Evolutionary conservation across 2,113 vertebrate genomes (phyloP).

Genomic region (Mellivora capensis): DNA sequence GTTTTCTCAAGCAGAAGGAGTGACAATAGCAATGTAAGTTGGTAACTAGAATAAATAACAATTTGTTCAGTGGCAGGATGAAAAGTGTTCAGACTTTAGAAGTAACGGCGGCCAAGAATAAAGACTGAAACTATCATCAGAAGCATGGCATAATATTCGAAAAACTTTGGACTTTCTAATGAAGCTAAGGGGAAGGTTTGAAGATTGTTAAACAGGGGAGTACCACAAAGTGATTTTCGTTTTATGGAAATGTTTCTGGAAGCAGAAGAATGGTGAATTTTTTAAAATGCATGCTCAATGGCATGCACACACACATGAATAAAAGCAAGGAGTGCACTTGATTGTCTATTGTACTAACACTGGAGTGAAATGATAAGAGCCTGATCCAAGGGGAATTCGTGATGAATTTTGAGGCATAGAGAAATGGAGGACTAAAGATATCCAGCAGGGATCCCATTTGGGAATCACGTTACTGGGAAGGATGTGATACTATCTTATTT

Average conservation of each 20-base stretch:
- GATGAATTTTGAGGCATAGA: not conserved
- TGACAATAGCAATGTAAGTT: not conserved
- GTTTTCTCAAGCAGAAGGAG: not conserved
- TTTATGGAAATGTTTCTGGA: not conserved
- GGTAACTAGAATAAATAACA: not conserved
- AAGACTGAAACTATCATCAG: not conserved
- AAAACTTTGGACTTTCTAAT: not conserved
- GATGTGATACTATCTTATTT: not conserved
- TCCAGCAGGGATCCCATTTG: not conserved
- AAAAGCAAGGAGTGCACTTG: not conserved
- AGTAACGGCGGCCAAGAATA: not conserved
- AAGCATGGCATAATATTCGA: not conserved
- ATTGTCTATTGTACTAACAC: not conserved
- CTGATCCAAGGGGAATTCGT: not conserved
- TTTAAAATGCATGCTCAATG: not conserved
- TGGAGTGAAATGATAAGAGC: not conserved
- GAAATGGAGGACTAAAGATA: not conserved
- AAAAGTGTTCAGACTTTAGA: not conserved
- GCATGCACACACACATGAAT: not conserved
- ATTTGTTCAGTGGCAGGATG: not conserved
- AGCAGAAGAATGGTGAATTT: not conserved
- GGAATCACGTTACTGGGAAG: not conserved
- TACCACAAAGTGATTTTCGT: not conserved
- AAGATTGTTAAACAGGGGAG: not conserved
- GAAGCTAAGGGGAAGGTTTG: not conserved